A percentile compares a stretch with the other conserved stretches of the same genome.
Evolutionary conservation across 2,113 vertebrate genomes (phyloP).

Genomic region (Tachysurus fulvidraco): DNA sequence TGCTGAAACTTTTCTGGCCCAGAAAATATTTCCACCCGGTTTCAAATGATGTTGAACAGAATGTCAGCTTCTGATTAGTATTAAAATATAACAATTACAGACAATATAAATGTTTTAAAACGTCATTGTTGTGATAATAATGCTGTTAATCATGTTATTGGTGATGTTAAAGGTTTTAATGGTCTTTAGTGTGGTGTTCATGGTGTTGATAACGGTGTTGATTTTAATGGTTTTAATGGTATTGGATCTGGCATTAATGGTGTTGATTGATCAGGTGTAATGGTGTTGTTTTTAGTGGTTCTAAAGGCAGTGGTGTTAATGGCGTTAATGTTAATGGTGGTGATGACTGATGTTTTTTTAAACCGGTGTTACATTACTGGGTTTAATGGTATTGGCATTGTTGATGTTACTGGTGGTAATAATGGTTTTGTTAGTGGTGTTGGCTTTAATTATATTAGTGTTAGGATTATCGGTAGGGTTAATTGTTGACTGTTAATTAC

Average conservation of each 20-base stretch:
- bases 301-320: not conserved
- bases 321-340: not conserved
- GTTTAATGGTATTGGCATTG: not conserved
- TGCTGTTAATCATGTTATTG: too few relatives aligned
- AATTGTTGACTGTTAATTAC: too few relatives aligned
- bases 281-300: not conserved
- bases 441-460: not conserved
- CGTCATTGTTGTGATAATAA: too few relatives aligned
- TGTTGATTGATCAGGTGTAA: not conserved
- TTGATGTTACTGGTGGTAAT: not conserved
- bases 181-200: not conserved
- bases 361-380: not conserved
- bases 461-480: too few relatives aligned
- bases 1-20: too few relatives aligned
- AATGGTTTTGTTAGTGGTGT: too few relatives aligned
- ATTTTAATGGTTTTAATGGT: not conserved
- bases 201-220: not conserved
- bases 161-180: not conserved
- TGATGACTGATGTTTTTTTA: not conserved
- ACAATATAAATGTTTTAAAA: too few relatives aligned
- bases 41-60: too few relatives aligned
- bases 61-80: too few relatives aligned
- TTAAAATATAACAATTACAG: too few relatives aligned
- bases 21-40: too few relatives aligned
- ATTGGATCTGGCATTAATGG: not conserved